Conservation (phyloP, 2,797 vertebrate genomes). For the Alectoris magna region DNA sequence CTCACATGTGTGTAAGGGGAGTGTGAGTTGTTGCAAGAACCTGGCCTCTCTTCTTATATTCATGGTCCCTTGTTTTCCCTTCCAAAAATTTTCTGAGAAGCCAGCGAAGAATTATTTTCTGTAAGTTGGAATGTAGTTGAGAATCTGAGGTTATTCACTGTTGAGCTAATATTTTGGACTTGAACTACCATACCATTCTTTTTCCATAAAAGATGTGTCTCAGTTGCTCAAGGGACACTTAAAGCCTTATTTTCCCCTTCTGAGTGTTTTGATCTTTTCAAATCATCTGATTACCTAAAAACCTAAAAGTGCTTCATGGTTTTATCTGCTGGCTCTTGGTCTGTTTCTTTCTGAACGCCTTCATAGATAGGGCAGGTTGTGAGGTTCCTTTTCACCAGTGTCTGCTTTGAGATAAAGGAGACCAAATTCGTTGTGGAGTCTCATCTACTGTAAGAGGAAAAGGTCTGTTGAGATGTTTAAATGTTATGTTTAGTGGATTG, state of each 20-base stretch:
- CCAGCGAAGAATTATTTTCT: background rate
- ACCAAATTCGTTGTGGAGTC: background rate
- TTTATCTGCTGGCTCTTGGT: background rate
- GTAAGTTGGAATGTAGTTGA: background rate
- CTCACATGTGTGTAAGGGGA: background rate
- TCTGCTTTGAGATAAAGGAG: background rate
- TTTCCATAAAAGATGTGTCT: background rate
- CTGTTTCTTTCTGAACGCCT: background rate
- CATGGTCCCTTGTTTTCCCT: background rate
- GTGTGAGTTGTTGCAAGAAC: background rate
- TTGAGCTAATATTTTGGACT: background rate
- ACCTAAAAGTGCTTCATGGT: background rate
- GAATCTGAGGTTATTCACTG: background rate
- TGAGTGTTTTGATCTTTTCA: background rate
- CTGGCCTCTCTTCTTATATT: background rate
- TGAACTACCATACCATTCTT: background rate
- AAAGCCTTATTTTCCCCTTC: constrained; percentile 15
- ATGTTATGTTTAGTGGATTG: background rate
- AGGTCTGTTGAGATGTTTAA: background rate
- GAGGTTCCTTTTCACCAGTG: background rate
- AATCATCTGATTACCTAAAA: background rate
- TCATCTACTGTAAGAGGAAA: background rate
- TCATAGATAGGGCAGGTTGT: background rate
- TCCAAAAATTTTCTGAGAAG: background rate
- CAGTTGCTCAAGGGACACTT: background rate